Evolutionary conservation across 2,797 vertebrate genomes (phyloP), one percentile per base, ranked within the genome.

Genomic region (Muscicapa striata): DNA sequence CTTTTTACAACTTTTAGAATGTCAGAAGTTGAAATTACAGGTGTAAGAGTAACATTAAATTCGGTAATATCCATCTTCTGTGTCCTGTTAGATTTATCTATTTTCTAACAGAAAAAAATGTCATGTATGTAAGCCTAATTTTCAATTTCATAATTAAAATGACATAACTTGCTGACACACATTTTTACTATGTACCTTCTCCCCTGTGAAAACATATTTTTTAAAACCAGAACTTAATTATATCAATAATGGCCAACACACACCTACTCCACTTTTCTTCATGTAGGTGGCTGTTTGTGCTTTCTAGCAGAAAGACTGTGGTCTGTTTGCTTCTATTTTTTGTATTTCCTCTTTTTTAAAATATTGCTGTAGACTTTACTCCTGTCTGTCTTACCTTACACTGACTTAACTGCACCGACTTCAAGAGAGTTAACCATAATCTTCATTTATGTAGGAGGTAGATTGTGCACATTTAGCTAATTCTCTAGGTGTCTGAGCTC

Each of bases 381-480:
- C 15, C 41, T 64, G n/a, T 83, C 90, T 93, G 24, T 94, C 55
- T 84, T 84, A 55, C 49, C 57, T 80, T 81, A 45, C 62, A 24
- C 62, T 5, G 15, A 52, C 55, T 87, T 82, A 61, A 80, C 57
- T 87, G 36, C 70, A 12, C 21, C 76, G 76, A 84, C 62, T 97
- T 90, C 76, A 66, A 34, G 70, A 66, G 72, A 95, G 79, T 89
- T 88, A 96, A 64, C 82, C n/a, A 41, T 66, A 94, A 91, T 84
- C 66, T 95, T 89, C 84, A 78, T 93, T 91, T 81, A 67, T 0
- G 89, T 95, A 41, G 95, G 93, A 94, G 90, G 91, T 52, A 94
- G 90, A 92, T 84, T 84, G 73, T 95, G 79, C 91, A 91, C 84
- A 92, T 94, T 91, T 95, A 95, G 94, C 89, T 96, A 92, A 96